Conservation (phyloP, 2,888 invertebrate species). For the Pecten maximus region DNA sequence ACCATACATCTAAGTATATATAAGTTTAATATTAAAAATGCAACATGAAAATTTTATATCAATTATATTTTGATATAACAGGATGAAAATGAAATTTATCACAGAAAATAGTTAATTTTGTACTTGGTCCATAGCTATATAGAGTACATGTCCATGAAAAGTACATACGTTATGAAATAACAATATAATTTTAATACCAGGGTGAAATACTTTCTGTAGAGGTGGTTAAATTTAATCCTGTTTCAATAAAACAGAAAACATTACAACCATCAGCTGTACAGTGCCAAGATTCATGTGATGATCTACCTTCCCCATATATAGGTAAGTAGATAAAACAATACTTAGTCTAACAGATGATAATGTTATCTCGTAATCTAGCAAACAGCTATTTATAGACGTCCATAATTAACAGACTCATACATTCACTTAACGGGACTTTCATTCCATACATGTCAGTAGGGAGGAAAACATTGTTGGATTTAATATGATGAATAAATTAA, state of each 20-base stretch:
- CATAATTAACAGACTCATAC: neutral
- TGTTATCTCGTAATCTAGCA: neutral
- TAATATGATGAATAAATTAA: neutral
- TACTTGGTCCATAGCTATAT: too few relatives aligned
- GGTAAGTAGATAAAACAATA: neutral
- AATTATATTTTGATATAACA: too few relatives aligned
- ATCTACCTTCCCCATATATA: neutral
- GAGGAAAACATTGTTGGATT: neutral
- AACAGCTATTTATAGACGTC: neutral
- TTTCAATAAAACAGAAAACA: neutral
- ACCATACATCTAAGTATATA: too few relatives aligned
- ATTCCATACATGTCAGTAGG: neutral
- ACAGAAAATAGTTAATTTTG: too few relatives aligned
- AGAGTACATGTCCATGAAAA: too few relatives aligned
- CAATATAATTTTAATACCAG: too few relatives aligned
- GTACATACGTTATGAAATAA: too few relatives aligned
- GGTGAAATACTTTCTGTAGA: too few relatives aligned
- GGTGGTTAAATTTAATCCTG: too few relatives aligned
- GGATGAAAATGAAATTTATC: too few relatives aligned
- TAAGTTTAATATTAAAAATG: too few relatives aligned
- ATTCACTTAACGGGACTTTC: neutral
- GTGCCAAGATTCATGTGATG: neutral
- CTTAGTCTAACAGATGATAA: neutral
- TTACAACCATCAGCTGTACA: neutral
- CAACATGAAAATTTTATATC: too few relatives aligned